Percentiles rank a stretch among this genome's conserved stretches.
Conservation (phyloP, 2,797 vertebrate genomes). For the Takifugu ocellatus region DNA sequence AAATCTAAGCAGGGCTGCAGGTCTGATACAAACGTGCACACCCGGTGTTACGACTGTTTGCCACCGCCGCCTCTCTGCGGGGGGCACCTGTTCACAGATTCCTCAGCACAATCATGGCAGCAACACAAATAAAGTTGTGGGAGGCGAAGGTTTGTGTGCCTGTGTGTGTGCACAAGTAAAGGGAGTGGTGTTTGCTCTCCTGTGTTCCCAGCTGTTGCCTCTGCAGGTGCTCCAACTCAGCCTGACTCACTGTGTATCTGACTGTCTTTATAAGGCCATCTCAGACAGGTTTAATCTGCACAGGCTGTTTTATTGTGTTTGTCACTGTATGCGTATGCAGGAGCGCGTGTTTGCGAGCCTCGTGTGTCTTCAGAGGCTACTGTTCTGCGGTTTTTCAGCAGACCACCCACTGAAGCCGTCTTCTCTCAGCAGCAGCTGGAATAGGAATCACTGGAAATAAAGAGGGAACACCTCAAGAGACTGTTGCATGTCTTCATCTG, state of each 20-base stretch:
- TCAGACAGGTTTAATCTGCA: slow-evolving; percentile 23
- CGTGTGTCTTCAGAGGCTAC: slow-evolving; percentile 31
- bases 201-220: slow-evolving; percentile 65
- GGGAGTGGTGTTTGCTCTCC: slow-evolving; percentile 28
- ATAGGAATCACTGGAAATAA: slow-evolving; percentile 39
- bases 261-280: slow-evolving; percentile 35
- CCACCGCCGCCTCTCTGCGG: slow-evolving; percentile 20
- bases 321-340: neutral
- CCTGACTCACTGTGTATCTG: slow-evolving; percentile 31
- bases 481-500: slow-evolving; percentile 26
- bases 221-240: slow-evolving; percentile 48
- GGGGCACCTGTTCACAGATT: slow-evolving; percentile 65
- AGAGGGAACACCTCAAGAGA: slow-evolving; percentile 30
- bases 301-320: slow-evolving; percentile 16
- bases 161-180: slow-evolving; percentile 11
- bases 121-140: slow-evolving; percentile 56
- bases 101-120: slow-evolving; percentile 31
- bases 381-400: slow-evolving; percentile 55
- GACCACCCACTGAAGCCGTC: slow-evolving; percentile 67
- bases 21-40: slow-evolving; percentile 11
- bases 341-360: slow-evolving; percentile 5
- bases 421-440: slow-evolving; percentile 56
- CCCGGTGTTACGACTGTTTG: slow-evolving; percentile 15
- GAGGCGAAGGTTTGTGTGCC: slow-evolving; percentile 28
- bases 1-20: neutral